Percentiles rank a stretch among this genome's conserved stretches.
phyloP scores from a whole-genome alignment of 2,113 vertebrate genomes.

The Clinocottus analis region DNA sequence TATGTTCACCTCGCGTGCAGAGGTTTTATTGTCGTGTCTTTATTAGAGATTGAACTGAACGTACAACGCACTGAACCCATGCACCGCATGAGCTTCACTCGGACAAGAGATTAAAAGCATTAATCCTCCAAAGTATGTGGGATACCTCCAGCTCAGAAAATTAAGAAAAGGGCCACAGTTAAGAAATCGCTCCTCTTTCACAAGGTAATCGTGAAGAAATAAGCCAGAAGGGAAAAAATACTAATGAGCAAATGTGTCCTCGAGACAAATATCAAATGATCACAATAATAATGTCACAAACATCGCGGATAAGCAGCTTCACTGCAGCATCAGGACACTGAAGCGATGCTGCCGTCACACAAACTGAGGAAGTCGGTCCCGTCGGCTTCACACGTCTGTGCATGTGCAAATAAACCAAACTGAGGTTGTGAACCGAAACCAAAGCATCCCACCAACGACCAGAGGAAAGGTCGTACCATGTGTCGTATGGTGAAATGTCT shows the following conservation, averaged over 20 bases:
- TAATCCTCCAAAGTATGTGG: constrained; percentile 11
- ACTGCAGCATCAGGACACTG: no score
- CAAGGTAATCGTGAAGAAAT: not conserved
- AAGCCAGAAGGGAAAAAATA: no score
- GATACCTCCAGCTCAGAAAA: not conserved
- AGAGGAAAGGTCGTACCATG: not conserved
- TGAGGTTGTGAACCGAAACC: not conserved
- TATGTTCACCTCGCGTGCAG: not conserved
- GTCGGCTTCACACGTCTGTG: not conserved
- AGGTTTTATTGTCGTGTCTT: not conserved
- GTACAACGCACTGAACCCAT: not conserved
- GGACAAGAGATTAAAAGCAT: constrained; percentile 8
- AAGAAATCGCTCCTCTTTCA: not conserved
- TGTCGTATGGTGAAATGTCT: no score
- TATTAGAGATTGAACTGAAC: not conserved
- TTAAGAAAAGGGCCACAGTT: not conserved
- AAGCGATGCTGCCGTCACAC: no score
- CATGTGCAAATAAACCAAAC: no score
- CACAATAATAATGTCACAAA: no score
- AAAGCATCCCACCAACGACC: not conserved
- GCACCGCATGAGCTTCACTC: not conserved
- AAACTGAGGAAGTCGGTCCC: no score
- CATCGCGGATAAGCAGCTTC: no score
- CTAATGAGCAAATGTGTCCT: no score
- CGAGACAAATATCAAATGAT: no score